A percentile compares a stretch with the other conserved stretches of the same genome.
Evolutionary conservation across 2,797 vertebrate genomes (phyloP).

Genomic region (Catostomus latipinnis): DNA sequence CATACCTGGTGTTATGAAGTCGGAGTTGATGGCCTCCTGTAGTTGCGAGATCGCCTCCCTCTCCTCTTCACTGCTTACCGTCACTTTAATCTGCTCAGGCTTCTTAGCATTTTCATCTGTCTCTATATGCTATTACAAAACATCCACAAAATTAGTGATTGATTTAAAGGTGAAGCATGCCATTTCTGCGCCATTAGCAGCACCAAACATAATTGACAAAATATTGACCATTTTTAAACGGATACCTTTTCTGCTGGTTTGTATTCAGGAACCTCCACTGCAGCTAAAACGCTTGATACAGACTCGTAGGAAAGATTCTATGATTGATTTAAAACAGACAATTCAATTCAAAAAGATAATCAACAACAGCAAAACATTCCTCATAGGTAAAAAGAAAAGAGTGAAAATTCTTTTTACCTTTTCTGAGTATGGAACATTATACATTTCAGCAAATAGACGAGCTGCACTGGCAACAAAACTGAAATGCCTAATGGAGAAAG

Average conservation of each 20-base stretch:
- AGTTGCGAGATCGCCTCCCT: constrained; percentile 88
- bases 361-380: background rate
- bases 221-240: too few species aligned
- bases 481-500: constrained; percentile 81
- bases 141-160: background rate
- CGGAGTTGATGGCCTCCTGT: constrained; percentile 82
- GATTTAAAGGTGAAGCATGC: background rate
- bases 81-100: constrained; percentile 85
- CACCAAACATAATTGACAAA: too few species aligned
- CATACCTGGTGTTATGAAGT: constrained; percentile 82
- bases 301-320: constrained; percentile 86
- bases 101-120: constrained; percentile 94
- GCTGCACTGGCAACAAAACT: constrained; percentile 89
- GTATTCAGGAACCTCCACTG: constrained; percentile 89
- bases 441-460: constrained; percentile 87
- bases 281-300: constrained; percentile 80
- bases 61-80: constrained; percentile 93
- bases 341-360: too few species aligned
- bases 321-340: constrained; percentile 21
- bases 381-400: background rate
- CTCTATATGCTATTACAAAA: constrained; percentile 85
- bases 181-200: background rate
- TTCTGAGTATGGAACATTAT: constrained; percentile 87
- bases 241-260: constrained; percentile 91
- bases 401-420: constrained; percentile 76